A percentile compares a stretch with the other conserved stretches of the same genome.
phyloP scores from a whole-genome alignment of 2,113 vertebrate species.

The Psittacus erithacus region DNA sequence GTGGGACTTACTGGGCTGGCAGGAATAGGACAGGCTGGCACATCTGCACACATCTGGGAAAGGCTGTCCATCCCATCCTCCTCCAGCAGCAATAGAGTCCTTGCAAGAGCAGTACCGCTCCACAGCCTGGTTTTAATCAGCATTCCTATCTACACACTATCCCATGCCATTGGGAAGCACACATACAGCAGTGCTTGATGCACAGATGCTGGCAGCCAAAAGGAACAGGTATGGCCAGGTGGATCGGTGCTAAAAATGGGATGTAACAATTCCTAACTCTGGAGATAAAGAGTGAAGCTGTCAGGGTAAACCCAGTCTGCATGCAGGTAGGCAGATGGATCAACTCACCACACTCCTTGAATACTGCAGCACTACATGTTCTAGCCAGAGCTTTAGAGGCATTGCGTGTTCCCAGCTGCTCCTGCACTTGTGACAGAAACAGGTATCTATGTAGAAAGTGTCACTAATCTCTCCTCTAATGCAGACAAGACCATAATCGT shows the following conservation, averaged over 20 bases:
- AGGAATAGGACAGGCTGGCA: neutral
- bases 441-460: fast-evolving
- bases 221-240: neutral
- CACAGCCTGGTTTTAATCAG: neutral
- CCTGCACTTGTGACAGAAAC: neutral
- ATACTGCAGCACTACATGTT: neutral
- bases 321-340: neutral
- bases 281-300: neutral
- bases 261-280: fast-evolving
- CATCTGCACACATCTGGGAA: neutral
- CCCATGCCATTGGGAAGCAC: fast-evolving
- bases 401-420: neutral
- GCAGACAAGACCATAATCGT: neutral
- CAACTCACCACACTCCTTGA: neutral
- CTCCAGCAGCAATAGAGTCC: neutral
- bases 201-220: neutral
- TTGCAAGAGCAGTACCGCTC: neutral
- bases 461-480: neutral
- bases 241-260: neutral
- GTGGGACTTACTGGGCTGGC: neutral
- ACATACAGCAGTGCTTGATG: neutral
- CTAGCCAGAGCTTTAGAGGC: neutral
- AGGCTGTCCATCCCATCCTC: neutral
- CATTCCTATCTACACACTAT: neutral
- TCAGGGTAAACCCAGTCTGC: neutral